A percentile compares a stretch with the other conserved stretches of the same genome.
These are phyloP conservation scores for Trichopoda pennipes DNA, from an alignment of 2,888 invertebrate species.

Conservation along the genomic window DNA sequence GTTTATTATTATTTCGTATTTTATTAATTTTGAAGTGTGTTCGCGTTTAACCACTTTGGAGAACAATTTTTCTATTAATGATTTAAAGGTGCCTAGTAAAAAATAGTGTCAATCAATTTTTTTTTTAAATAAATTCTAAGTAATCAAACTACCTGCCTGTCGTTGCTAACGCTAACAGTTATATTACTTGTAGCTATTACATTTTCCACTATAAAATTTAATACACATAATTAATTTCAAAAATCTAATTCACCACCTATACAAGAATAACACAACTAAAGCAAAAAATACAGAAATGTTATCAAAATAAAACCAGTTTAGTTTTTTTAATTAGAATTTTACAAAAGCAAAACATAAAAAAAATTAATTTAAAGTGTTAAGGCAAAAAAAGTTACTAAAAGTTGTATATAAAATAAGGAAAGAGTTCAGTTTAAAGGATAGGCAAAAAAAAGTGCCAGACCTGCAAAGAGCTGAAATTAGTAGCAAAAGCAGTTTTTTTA, in stretches of 20 bases:
- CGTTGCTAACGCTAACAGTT: slow-evolving; percentile 35
- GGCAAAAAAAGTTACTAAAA: slow-evolving; percentile 8
- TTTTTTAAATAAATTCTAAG: slow-evolving; percentile 1
- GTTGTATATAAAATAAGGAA: not conserved
- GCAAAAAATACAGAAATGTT: not conserved
- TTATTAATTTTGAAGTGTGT: no score
- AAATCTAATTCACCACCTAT: slow-evolving; percentile 31
- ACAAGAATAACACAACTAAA: not conserved
- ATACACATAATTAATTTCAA: slow-evolving; percentile 30
- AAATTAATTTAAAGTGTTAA: slow-evolving; percentile 34
- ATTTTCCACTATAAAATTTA: slow-evolving; percentile 28
- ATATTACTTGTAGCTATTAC: slow-evolving; percentile 40
- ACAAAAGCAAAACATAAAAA: slow-evolving; percentile 12
- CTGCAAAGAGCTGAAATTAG: no score
- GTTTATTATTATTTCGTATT: no score
- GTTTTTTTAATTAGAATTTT: not conserved
- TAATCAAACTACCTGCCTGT: slow-evolving; percentile 41
- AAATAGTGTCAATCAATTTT: not conserved
- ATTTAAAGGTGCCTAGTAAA: not conserved
- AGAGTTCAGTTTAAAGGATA: not conserved
- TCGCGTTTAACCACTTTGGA: no score
- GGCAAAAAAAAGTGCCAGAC: no score
- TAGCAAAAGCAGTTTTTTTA: no score
- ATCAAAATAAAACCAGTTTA: slow-evolving; percentile 44
- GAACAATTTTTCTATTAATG: not conserved